These are phyloP conservation scores for Gallinago nigripennis DNA, from an alignment of 2,797 vertebrate species.

Conservation along the genomic window DNA sequence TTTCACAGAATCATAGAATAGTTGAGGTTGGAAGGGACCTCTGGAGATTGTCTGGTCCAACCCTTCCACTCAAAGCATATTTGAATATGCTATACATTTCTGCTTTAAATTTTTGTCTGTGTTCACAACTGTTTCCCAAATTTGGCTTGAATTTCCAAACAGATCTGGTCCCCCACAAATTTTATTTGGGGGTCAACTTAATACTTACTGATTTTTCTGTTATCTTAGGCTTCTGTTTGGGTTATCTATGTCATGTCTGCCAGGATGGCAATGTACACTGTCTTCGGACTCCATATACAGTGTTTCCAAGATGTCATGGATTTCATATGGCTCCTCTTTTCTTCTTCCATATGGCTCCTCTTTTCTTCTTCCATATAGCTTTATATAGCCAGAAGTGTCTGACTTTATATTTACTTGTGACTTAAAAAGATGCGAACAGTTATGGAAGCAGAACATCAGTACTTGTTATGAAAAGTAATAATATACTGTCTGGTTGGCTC, in stretches of 20 bases:
- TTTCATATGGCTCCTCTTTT: not conserved
- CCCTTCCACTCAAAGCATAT: not conserved
- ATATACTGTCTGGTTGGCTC: not conserved
- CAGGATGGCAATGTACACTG: not conserved
- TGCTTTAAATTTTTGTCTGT: not conserved
- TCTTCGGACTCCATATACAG: not conserved
- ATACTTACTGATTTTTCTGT: not conserved
- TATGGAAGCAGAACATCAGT: not conserved
- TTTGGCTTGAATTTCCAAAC: not conserved
- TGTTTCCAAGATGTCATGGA: not conserved
- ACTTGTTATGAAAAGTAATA: not conserved
- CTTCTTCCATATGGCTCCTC: not conserved
- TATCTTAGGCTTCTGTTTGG: not conserved
- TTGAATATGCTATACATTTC: conserved; percentile 11
- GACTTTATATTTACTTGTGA: not conserved
- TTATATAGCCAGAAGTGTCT: not conserved
- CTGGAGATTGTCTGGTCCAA: conserved; percentile 3
- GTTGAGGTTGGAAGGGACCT: conserved; percentile 34
- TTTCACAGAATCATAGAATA: conserved; percentile 42
- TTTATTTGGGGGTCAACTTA: not conserved
- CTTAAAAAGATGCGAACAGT: not conserved
- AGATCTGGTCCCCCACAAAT: not conserved
- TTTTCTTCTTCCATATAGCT: not conserved
- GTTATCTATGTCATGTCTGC: not conserved
- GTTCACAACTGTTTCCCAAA: not conserved